phyloP scores from a whole-genome alignment of 2,797 vertebrate genomes.

The Nannoperca australis region DNA sequence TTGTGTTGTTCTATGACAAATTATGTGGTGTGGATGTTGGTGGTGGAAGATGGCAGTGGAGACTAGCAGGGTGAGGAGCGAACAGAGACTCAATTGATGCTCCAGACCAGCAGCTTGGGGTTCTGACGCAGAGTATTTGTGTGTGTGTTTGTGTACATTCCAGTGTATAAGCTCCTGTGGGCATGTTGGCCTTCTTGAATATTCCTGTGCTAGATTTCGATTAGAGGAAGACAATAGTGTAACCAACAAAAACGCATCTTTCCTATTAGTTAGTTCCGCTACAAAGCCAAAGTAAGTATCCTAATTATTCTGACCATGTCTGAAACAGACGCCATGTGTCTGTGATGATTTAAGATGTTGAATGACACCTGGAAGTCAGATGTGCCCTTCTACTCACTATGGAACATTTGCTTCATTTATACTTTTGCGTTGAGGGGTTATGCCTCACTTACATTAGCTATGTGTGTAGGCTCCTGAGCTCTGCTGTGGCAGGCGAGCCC shows the following conservation, averaged over 20 bases:
- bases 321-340: conserved; percentile 18
- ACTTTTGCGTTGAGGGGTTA: not conserved
- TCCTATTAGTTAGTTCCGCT: not conserved
- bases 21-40: conserved; percentile 62
- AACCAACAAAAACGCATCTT: conserved; percentile 25
- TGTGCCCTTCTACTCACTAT: not conserved
- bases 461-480: not conserved
- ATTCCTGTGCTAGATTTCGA: conserved; percentile 23
- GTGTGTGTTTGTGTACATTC: conserved; percentile 47
- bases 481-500: too few species aligned
- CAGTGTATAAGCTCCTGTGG: conserved; percentile 24
- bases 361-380: conserved; percentile 15
- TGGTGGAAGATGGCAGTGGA: conserved; percentile 67
- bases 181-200: conserved; percentile 20
- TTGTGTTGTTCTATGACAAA: conserved; percentile 58
- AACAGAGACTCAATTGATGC: conserved; percentile 73
- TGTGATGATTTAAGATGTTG: conserved; percentile 23
- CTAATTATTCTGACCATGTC: conserved; percentile 8
- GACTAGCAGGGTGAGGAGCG: conserved; percentile 44
- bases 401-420: not conserved
- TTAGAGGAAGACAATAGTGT: conserved; percentile 50
- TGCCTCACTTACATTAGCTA: not conserved
- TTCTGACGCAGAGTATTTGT: conserved; percentile 45
- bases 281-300: not conserved
- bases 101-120: conserved; percentile 32